Base-by-base conservation (phyloP, 2,113 vertebrate species). In the Bos taurus region DNA sequence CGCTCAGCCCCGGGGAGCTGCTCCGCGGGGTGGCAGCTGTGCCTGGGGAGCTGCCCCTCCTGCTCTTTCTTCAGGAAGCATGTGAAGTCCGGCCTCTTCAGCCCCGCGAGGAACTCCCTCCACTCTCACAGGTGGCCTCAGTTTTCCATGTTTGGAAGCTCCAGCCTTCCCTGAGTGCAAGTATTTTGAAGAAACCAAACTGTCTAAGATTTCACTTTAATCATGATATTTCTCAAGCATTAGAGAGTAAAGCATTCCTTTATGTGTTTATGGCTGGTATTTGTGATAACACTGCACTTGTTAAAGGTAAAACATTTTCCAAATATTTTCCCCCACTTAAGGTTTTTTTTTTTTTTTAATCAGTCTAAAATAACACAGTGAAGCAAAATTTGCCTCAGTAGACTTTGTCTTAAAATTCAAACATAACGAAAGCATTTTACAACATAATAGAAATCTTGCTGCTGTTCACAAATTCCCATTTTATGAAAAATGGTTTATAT, bases 1-100 rank as follows among this genome's bases (percentile, higher is more conserved):
- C 2, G 48, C 11, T 50, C 99, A 50, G 48, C 48, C 48, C 48
- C 48, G 9, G 48, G 48, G 48, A 50, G 48, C 48, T 50, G 48
- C 48, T 50, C 48, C 11, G 48, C 2, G 48, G 48, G 48, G 48
- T 50, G 10, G 10, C 48, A 50, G 48, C 48, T 50, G 48, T 50
- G 48, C 48, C 48, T 50, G 48, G 48, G 48, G 48, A 50, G 48
- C 48, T 50, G 48, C 48, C 48, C 48, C 48, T 50, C 48, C 48
- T 50, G 48, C 11, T 50, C 48, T 50, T 50, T 50, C 48, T 50
- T 50, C 28, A 46, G 30, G 60, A 71, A 21, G 8, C 12, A 16
- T 2, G 12, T 57, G 56, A 26, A 13, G 8, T 71, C 4, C 16
- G 4, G 8, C 13, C 40, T 14, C 36, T 43, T 28, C 28, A 81